Evolutionary conservation across 2,797 vertebrate genomes (phyloP).

Genomic region (Rhynchonycteris naso): DNA sequence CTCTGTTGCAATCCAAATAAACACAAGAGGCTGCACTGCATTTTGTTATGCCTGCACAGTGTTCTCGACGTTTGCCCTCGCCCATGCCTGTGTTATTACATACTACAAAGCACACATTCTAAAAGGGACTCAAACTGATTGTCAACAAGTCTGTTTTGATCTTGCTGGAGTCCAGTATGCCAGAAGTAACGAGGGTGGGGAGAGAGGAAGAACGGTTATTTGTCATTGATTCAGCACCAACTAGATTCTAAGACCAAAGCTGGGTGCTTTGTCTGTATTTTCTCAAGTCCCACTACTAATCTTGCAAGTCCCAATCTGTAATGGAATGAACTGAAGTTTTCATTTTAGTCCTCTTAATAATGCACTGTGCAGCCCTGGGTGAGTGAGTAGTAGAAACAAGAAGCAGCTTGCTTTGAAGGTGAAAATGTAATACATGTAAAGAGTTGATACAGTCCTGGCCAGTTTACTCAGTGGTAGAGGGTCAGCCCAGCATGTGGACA

Average conservation of each 20-base stretch:
- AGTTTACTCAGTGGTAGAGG: no score
- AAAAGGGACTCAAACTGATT: background rate
- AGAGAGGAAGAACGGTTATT: background rate
- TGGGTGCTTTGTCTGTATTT: background rate
- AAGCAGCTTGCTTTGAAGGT: constrained; percentile 55
- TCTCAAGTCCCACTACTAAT: background rate
- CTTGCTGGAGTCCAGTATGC: background rate
- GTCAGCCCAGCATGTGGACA: no score
- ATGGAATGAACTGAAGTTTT: background rate
- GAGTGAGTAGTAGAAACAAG: constrained; percentile 7
- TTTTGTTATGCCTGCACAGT: background rate
- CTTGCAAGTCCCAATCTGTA: background rate
- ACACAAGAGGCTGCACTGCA: background rate
- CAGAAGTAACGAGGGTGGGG: background rate
- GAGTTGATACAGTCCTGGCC: background rate
- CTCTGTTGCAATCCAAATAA: constrained; percentile 33
- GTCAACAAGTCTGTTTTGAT: background rate
- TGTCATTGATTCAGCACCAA: background rate
- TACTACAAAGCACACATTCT: background rate
- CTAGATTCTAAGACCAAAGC: background rate
- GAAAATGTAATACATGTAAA: constrained; percentile 31
- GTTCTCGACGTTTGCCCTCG: background rate
- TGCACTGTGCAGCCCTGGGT: background rate
- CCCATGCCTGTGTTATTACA: accelerated
- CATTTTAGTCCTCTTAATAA: background rate